phyloP scores from a whole-genome alignment of 2,888 invertebrate species.

The Eulithis testata region DNA sequence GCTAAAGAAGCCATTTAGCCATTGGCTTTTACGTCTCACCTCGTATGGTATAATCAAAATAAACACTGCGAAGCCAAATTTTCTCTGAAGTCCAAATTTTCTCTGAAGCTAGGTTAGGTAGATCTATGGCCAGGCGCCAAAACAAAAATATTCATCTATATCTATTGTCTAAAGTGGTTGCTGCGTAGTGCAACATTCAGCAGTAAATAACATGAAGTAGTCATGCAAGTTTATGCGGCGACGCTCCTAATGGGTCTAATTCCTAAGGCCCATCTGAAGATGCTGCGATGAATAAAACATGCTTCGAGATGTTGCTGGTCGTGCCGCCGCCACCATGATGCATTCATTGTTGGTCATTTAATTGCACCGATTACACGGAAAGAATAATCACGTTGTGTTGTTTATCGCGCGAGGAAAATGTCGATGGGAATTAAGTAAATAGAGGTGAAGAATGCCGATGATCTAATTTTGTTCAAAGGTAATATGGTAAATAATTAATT shows the following conservation, averaged over 20 bases:
- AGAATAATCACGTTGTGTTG: slow-evolving; percentile 37
- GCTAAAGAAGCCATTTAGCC: too few species aligned
- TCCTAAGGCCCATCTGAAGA: slow-evolving; percentile 43
- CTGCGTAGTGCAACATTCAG: background rate
- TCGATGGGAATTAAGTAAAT: slow-evolving; percentile 13
- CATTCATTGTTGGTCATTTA: slow-evolving; percentile 53
- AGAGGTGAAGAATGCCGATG: slow-evolving; percentile 1
- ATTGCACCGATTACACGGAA: slow-evolving; percentile 50
- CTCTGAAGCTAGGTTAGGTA: too few species aligned
- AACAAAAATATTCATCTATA: too few species aligned
- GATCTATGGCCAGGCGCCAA: too few species aligned
- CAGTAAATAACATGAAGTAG: background rate
- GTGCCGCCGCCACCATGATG: slow-evolving; percentile 41
- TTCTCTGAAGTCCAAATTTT: too few species aligned
- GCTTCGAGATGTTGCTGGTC: slow-evolving; percentile 17
- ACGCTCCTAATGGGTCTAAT: slow-evolving; percentile 11
- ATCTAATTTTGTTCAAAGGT: slow-evolving; percentile 9
- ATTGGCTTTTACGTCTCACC: too few species aligned
- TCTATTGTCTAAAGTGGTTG: too few species aligned
- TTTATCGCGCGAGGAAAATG: slow-evolving; percentile 30
- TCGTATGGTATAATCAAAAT: too few species aligned
- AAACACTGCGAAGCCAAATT: too few species aligned
- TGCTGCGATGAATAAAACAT: slow-evolving; percentile 52
- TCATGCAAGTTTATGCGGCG: slow-evolving; percentile 6
- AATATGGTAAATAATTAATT: background rate